Evolutionary conservation across 2,888 invertebrate species (phyloP).

Genomic region (Sarcophaga variegata): DNA sequence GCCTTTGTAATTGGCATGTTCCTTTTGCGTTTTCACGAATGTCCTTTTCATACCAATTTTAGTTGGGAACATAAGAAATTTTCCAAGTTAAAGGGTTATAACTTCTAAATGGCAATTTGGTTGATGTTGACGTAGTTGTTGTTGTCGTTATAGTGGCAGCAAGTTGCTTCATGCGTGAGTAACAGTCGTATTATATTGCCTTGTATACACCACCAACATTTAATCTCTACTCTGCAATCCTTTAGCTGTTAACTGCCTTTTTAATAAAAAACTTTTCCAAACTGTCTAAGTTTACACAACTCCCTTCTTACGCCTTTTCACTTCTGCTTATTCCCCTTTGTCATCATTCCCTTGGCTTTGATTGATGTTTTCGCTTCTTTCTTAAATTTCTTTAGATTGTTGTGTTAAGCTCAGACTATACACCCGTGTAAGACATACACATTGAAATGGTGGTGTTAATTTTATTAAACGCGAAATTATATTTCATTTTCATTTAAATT

Average conservation of each 20-base stretch:
- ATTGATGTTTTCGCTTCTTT: constrained; percentile 58
- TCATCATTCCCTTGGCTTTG: constrained; percentile 45
- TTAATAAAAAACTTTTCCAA: background rate
- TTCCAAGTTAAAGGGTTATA: constrained; percentile 23
- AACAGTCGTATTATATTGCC: constrained; percentile 59
- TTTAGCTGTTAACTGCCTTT: background rate
- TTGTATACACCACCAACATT: constrained; percentile 46
- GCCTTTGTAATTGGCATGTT: constrained; percentile 30
- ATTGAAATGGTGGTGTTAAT: constrained; percentile 55
- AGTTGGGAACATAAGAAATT: background rate
- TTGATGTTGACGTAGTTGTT: background rate
- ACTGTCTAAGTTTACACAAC: constrained; percentile 12
- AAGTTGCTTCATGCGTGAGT: constrained; percentile 59
- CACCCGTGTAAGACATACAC: background rate
- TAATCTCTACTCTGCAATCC: constrained; percentile 21
- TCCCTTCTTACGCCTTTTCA: background rate
- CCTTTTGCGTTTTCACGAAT: background rate
- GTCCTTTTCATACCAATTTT: constrained; percentile 31
- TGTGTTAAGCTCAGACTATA: background rate
- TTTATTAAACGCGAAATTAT: constrained; percentile 74
- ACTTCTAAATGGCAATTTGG: background rate
- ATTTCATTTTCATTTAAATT: constrained; percentile 78
- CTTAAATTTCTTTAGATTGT: background rate
- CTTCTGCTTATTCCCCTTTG: background rate
- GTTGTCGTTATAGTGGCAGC: background rate